A percentile compares a stretch with the other conserved stretches of the same genome.
Evolutionary conservation across 2,888 invertebrate species (phyloP).

Genomic region (Dichetophora obliterata): DNA sequence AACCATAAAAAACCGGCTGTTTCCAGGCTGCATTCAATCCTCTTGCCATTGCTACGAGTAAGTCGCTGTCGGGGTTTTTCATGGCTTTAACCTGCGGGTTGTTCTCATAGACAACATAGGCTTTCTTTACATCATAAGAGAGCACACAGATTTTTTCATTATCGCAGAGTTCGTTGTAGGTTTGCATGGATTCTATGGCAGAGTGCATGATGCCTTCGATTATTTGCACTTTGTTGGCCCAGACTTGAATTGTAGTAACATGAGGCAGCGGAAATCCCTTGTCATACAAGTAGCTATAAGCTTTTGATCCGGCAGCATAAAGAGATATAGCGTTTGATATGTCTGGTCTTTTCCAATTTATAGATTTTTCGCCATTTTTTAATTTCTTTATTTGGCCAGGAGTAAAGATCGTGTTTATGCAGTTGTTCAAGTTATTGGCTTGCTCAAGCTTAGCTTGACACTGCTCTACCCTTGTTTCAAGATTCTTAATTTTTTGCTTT

Average conservation of each 20-base stretch:
- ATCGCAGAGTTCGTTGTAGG: not conserved
- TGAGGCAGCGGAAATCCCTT: slow-evolving; percentile 38
- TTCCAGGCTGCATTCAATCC: slow-evolving; percentile 3
- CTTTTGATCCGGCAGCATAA: slow-evolving; percentile 25
- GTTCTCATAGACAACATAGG: not conserved
- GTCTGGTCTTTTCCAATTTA: not conserved
- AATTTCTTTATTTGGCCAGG: not conserved
- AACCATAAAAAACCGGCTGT: slow-evolving; percentile 15
- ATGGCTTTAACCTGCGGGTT: not conserved
- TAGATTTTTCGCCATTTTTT: not conserved
- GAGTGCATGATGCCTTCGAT: not conserved
- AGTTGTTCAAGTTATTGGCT: not conserved
- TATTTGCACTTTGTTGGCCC: slow-evolving; percentile 18
- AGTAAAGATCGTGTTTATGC: not conserved
- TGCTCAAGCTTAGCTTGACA: not conserved
- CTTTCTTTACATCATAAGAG: not conserved
- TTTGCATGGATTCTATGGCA: not conserved
- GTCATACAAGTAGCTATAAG: slow-evolving; percentile 30
- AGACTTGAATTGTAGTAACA: slow-evolving; percentile 9
- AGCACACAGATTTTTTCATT: not conserved
- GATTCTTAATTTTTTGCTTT: not conserved
- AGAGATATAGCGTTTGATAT: slow-evolving; percentile 10
- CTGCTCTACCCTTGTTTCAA: not conserved
- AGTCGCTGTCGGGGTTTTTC: not conserved
- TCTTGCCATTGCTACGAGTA: not conserved